Conservation (phyloP, 2,113 vertebrate species). For the Scytalopus superciliaris region DNA sequence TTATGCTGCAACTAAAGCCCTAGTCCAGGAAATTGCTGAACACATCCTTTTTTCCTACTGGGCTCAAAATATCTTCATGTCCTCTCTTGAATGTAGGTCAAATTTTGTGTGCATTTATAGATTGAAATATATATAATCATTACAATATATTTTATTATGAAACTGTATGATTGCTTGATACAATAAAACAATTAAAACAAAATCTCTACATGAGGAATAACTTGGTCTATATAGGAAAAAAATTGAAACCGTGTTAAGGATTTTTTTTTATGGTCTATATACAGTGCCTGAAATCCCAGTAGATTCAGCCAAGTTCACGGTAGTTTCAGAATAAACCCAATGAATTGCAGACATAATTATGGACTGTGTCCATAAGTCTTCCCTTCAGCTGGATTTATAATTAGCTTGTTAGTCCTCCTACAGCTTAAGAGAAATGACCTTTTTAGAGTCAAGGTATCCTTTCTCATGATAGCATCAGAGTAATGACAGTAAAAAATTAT, state of each 20-base stretch:
- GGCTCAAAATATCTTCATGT: background rate
- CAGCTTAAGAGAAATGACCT: background rate
- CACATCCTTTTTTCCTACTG: background rate
- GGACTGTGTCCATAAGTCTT: background rate
- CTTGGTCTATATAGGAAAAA: background rate
- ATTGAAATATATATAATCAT: background rate
- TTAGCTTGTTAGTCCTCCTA: background rate
- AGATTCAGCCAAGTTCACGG: background rate
- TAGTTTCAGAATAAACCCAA: background rate
- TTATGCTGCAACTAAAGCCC: background rate
- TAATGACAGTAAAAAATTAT: background rate
- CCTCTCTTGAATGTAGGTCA: background rate
- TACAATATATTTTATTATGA: background rate
- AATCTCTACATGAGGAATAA: background rate
- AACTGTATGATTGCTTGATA: background rate
- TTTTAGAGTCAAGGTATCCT: background rate
- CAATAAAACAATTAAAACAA: background rate
- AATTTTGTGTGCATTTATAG: background rate
- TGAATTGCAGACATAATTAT: background rate
- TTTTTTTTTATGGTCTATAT: background rate
- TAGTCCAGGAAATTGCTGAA: slow-evolving; percentile 21
- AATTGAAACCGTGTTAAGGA: background rate
- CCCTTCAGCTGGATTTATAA: slow-evolving; percentile 30
- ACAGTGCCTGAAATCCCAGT: background rate
- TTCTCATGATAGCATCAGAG: background rate